Percentiles rank a stretch among this genome's conserved stretches.
These are phyloP conservation scores for Emesis castigata DNA, from an alignment of 2,888 invertebrate genomes.

Conservation along the genomic window DNA sequence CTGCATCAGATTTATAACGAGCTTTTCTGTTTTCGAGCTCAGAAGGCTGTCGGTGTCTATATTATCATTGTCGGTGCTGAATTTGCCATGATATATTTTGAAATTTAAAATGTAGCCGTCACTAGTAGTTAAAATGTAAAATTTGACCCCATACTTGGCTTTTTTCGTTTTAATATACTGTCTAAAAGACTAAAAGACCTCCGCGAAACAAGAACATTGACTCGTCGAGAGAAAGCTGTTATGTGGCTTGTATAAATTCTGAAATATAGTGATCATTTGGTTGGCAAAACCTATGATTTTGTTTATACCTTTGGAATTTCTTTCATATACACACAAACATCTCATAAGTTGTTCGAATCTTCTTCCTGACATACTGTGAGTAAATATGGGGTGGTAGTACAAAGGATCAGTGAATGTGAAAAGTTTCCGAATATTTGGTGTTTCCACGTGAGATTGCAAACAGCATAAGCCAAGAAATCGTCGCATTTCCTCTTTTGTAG, in stretches of 20 bases:
- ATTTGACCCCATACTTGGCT: conserved; percentile 63
- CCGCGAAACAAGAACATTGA: conserved; percentile 58
- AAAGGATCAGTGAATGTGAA: conserved; percentile 13
- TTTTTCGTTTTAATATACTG: conserved; percentile 66
- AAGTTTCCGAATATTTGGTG: conserved; percentile 31
- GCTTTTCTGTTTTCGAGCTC: conserved; percentile 26
- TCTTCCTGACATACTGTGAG: conserved; percentile 35
- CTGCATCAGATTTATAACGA: conserved; percentile 27
- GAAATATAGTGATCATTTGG: conserved; percentile 37
- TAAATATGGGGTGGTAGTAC: conserved; percentile 2
- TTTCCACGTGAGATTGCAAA: conserved; percentile 31
- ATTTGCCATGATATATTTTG: too few relatives aligned
- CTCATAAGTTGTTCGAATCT: conserved; percentile 56
- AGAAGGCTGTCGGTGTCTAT: too few relatives aligned
- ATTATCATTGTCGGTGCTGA: too few relatives aligned
- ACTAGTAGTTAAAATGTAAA: conserved; percentile 52
- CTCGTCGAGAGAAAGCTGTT: conserved; percentile 62
- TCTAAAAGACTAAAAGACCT: conserved; percentile 46
- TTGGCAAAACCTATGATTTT: conserved; percentile 45
- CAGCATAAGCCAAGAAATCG: conserved; percentile 43
- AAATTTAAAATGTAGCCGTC: conserved; percentile 51
- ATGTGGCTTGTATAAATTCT: conserved; percentile 34
- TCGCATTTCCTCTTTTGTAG: conserved; percentile 27
- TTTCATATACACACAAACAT: conserved; percentile 44
- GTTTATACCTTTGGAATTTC: conserved; percentile 42